Base-by-base conservation (phyloP, 1,140 invertebrate genomes). In the Drosophila orena region DNA sequence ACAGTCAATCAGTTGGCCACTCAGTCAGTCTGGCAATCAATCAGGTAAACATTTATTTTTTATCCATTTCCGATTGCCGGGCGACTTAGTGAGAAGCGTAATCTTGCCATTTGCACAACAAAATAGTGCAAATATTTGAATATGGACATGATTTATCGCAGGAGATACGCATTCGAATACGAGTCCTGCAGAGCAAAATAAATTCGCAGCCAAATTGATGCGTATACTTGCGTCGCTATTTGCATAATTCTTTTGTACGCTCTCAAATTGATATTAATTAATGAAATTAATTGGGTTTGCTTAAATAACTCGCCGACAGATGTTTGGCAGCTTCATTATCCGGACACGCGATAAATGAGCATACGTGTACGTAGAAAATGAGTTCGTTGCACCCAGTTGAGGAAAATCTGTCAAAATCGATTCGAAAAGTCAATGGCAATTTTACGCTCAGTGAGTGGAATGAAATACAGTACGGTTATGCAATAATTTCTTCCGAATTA, bases 201-300 rank as follows among this genome's bases (percentile, higher is more conserved):
- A 76, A 54, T 66, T 47, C 61, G 24, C 70, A 65, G 46, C 58
- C 42, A 55, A 47, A 77, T 69, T 79, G 17, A 66, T 69, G 66
- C 38, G 54, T 54, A 49, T 4, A 38, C 37, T 38, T 38, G 12
- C 72, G 57, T 44, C 59, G 30, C 55, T 79, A 70, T 88, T 81
- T 83, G 66, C 69, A 60, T 61, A 50, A 50, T 55, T 52, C 69
- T 60, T 69, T 79, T 64, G 54, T 58, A 20, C 53, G 37, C 69
- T 77, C 44, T 47, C 42, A 44, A 88, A 83, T 83, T 79, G 79
- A 83, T 89, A 89, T 88, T 88, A 89, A 88, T 88, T 88, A 79
- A 83, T 58, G 68, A 53, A 88, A 89, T 83, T 55, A 58, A 55
- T 43, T 59, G 71, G 44, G 43, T 59, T 75, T 52, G 69, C 69